phyloP scores from a whole-genome alignment of 2,888 invertebrate genomes.

The Rotaria magnacalcarata region DNA sequence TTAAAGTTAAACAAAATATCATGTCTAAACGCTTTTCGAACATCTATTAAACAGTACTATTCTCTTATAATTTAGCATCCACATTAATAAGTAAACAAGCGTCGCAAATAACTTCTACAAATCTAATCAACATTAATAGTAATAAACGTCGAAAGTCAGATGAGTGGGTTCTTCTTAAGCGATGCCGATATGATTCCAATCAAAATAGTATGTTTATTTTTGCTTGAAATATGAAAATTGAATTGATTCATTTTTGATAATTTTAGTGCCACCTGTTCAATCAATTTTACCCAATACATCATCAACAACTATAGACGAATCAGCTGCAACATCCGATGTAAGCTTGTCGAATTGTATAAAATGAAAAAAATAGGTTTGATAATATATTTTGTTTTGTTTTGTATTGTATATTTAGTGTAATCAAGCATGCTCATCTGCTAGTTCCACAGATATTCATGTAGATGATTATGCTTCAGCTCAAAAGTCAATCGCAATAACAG shows the following conservation, averaged over 20 bases:
- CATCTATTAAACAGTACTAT: no score
- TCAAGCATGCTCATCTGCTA: not conserved
- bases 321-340: not conserved
- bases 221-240: not conserved
- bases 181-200: not conserved
- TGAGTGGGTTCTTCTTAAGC: not conserved
- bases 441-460: not conserved
- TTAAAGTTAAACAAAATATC: no score
- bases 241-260: not conserved
- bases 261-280: not conserved
- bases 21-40: no score
- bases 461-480: not conserved
- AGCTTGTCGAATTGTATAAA: not conserved
- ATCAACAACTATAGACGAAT: not conserved
- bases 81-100: no score
- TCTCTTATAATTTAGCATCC: no score
- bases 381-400: not conserved
- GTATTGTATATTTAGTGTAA: not conserved
- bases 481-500: not conserved
- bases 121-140: no score
- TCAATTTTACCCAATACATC: not conserved
- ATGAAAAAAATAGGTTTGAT: not conserved
- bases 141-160: slow-evolving; percentile 2
- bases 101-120: no score
- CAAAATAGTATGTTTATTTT: not conserved